Evolutionary conservation across 1,140 invertebrate genomes (phyloP).

Genomic region (Paracyclopina nana): DNA sequence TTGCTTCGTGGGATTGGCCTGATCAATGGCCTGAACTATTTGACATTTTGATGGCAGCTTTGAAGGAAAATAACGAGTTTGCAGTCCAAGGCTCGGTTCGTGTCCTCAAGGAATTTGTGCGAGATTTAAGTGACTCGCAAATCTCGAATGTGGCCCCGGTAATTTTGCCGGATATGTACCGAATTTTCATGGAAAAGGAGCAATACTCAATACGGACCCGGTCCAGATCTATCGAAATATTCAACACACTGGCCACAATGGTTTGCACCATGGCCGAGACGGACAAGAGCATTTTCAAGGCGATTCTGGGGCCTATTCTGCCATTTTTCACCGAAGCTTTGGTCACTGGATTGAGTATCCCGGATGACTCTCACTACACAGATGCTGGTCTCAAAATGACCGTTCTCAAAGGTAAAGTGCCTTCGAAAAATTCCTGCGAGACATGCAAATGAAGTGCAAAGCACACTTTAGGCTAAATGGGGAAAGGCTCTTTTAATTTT

Average conservation of each 20-base stretch:
- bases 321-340: constrained; percentile 49
- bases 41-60: constrained; percentile 42
- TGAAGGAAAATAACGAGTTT: constrained; percentile 29
- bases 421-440: too few relatives aligned
- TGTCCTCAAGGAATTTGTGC: constrained; percentile 47
- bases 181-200: constrained; percentile 24
- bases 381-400: constrained; percentile 49
- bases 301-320: constrained; percentile 41
- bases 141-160: constrained; percentile 48
- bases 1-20: constrained; percentile 59
- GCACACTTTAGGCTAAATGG: too few relatives aligned
- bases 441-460: too few relatives aligned
- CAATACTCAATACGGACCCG: constrained; percentile 37
- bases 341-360: constrained; percentile 37
- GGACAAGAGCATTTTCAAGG: constrained; percentile 36
- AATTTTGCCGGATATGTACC: constrained; percentile 51
- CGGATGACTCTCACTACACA: constrained; percentile 33
- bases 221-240: constrained; percentile 43
- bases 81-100: constrained; percentile 56
- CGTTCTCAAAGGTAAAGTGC: constrained; percentile 25
- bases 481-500: too few relatives aligned
- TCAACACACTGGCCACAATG: constrained; percentile 36
- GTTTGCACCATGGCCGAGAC: constrained; percentile 36
- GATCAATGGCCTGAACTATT: constrained; percentile 53
- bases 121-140: constrained; percentile 46